These are phyloP conservation scores for Anolis apletophallus DNA, from an alignment of 2,797 vertebrate species.

Conservation along the genomic window DNA sequence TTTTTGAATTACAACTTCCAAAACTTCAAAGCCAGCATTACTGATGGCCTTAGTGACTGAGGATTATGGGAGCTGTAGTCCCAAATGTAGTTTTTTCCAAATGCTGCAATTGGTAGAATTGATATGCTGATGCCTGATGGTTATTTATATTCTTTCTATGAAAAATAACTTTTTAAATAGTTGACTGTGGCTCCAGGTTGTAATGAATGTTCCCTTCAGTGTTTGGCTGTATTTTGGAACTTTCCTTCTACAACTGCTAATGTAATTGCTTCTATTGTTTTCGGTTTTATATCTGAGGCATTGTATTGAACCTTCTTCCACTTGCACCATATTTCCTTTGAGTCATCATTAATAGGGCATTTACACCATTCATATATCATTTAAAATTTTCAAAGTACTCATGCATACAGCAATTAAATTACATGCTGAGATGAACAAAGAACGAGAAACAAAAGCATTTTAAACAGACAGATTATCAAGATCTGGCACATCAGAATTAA, in stretches of 20 bases:
- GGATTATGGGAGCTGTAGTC: too few species aligned
- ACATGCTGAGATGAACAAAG: conserved; percentile 68
- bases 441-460: conserved; percentile 66
- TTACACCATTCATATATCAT: conserved; percentile 45
- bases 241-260: conserved; percentile 16
- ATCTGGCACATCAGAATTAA: conserved; percentile 66
- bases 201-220: conserved; percentile 32
- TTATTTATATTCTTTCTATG: too few species aligned
- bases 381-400: conserved; percentile 68
- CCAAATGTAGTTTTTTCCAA: too few species aligned
- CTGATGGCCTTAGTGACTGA: too few species aligned
- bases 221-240: not conserved
- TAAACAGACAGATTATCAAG: conserved; percentile 67
- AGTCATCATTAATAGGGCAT: conserved; percentile 54
- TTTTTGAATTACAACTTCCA: too few species aligned
- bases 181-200: not conserved
- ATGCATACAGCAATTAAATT: conserved; percentile 68
- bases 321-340: conserved; percentile 44
- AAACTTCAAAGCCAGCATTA: too few species aligned
- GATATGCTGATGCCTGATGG: not conserved
- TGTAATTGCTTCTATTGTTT: conserved; percentile 26
- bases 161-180: not conserved
- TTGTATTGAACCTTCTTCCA: conserved; percentile 29
- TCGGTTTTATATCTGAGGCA: conserved; percentile 9
- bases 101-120: too few species aligned